Percentiles rank a stretch among this genome's conserved stretches.
Conservation (phyloP, 2,888 invertebrate genomes). For the Nipponacmea schrenckii region DNA sequence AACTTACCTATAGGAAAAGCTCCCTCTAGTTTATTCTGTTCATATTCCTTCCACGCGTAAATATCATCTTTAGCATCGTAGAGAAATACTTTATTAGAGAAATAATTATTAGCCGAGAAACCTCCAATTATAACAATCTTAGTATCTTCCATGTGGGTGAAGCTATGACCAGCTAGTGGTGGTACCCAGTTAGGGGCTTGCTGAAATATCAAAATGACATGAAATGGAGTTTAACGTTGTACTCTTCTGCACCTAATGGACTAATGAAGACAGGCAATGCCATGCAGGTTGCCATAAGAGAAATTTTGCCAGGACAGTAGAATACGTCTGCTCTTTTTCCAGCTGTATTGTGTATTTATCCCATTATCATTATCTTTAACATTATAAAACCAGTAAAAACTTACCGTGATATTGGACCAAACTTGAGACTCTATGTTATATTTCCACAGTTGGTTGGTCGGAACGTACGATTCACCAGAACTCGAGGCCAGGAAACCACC, state of each 20-base stretch:
- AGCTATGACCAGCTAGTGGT: slow-evolving; percentile 87
- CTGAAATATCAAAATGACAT: slow-evolving; percentile 10
- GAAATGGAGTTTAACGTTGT: no score
- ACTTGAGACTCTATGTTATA: slow-evolving; percentile 73
- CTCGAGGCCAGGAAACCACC: slow-evolving; percentile 78
- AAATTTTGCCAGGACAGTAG: no score
- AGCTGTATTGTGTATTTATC: no score
- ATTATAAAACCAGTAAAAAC: no score
- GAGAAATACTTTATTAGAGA: slow-evolving; percentile 75
- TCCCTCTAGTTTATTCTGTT: slow-evolving; percentile 73
- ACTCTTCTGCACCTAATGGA: no score
- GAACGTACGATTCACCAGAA: slow-evolving; percentile 69
- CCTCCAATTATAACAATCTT: slow-evolving; percentile 87
- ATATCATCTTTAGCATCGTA: slow-evolving; percentile 79
- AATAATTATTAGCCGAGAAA: slow-evolving; percentile 77
- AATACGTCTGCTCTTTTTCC: no score
- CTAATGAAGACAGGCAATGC: no score
- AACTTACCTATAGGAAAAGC: slow-evolving; percentile 78
- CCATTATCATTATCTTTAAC: no score
- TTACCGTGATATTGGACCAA: slow-evolving; percentile 64
- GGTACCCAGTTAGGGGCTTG: slow-evolving; percentile 65
- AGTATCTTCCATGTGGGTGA: slow-evolving; percentile 79
- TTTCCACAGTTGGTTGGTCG: slow-evolving; percentile 90
- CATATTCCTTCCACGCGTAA: slow-evolving; percentile 40
- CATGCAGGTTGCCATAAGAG: no score